Percentiles rank a stretch among this genome's conserved stretches.
phyloP scores from a whole-genome alignment of 2,888 invertebrate genomes.

The Tetranychus piercei region DNA sequence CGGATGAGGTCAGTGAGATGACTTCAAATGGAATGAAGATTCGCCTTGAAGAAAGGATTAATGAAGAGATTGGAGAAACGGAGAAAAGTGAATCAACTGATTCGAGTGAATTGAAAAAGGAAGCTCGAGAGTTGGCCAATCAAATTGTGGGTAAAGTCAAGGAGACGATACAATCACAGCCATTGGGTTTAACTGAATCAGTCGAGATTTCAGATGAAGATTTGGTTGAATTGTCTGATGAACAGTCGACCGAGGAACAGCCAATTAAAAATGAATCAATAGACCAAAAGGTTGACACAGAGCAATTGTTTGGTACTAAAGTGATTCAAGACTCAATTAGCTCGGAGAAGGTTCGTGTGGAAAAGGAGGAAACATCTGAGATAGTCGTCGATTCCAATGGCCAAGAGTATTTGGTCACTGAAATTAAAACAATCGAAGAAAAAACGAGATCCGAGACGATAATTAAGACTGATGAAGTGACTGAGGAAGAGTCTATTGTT shows the following conservation, averaged over 20 bases:
- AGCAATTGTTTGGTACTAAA: background rate
- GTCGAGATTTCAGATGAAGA: conserved; percentile 30
- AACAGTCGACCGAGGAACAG: background rate
- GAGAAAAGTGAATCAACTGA: conserved; percentile 2
- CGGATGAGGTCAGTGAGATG: conserved; percentile 5
- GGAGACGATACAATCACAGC: conserved; percentile 20
- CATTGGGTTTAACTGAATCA: conserved; percentile 18
- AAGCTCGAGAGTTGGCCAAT: conserved; percentile 17
- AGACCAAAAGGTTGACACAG: background rate
- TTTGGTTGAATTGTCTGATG: conserved; percentile 26
- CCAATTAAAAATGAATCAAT: background rate
- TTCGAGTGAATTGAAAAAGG: conserved; percentile 15
- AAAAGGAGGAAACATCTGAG: background rate
- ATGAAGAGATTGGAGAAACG: background rate
- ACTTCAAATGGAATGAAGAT: background rate
- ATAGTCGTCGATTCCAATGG: background rate
- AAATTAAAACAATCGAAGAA: background rate
- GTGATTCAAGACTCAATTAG: background rate
- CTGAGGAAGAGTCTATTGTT: background rate
- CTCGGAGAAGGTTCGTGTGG: background rate
- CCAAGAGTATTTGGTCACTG: background rate
- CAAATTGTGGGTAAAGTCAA: conserved; percentile 19
- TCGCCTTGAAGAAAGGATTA: background rate
- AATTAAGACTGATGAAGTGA: background rate
- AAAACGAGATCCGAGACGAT: background rate